phyloP scores from a whole-genome alignment of 2,113 vertebrate species.

The Scatophagus argus region DNA sequence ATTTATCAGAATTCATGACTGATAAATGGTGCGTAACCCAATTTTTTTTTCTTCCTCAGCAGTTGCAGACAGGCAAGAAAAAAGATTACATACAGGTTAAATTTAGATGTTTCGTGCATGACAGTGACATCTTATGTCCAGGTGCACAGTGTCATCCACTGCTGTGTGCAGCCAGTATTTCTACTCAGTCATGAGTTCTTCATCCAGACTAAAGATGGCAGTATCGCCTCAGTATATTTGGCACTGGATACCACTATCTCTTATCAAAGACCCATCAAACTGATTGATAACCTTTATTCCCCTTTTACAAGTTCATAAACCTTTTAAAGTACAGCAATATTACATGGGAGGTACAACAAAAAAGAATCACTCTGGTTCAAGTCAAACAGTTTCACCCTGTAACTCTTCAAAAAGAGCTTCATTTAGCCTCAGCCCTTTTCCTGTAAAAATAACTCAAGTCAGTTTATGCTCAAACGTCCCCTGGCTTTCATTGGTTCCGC shows the following conservation, averaged over 20 bases:
- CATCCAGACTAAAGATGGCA: conserved; percentile 84
- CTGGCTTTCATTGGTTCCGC: conserved; percentile 74
- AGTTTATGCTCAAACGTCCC: conserved; percentile 62
- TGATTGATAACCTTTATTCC: conserved; percentile 71
- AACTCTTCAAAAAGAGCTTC: conserved; percentile 61
- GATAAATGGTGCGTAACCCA: conserved; percentile 11
- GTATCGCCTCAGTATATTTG: conserved; percentile 76
- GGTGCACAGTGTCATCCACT: conserved; percentile 31
- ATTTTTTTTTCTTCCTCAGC: conserved; percentile 33
- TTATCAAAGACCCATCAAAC: conserved; percentile 62
- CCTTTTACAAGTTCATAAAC: conserved; percentile 68
- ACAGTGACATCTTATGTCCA: conserved; percentile 1
- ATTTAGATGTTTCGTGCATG: conserved; percentile 5
- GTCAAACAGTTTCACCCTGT: conserved; percentile 59
- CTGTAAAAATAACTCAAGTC: conserved; percentile 74
- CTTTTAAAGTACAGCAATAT: conserved; percentile 51
- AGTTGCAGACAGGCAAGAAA: conserved; percentile 34
- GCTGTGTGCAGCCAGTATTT: background rate
- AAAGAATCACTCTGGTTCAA: conserved; percentile 40
- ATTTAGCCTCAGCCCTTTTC: conserved; percentile 62
- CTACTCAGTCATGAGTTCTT: conserved; percentile 50
- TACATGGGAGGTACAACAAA: conserved; percentile 48
- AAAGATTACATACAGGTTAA: conserved; percentile 22
- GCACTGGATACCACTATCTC: conserved; percentile 14
- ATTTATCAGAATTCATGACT: conserved; percentile 45